Evolutionary conservation across 2,888 invertebrate species (phyloP), one percentile per base, ranked within the genome.

Genomic region (Nemotelus nigrinus): DNA sequence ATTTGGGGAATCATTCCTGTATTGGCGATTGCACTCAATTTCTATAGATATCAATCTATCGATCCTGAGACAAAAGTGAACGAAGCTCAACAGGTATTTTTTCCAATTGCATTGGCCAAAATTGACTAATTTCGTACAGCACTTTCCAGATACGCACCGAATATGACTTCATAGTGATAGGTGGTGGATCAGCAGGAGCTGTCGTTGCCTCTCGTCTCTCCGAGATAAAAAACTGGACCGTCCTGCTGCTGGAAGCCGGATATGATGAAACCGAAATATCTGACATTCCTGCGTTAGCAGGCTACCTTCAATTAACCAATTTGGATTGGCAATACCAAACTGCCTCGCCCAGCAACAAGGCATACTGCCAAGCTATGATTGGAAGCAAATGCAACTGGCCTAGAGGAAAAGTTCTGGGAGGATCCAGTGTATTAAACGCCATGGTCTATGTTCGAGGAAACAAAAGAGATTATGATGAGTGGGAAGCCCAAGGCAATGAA

Each of bases 301-400:
- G 93, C 10, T 96, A 95, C 86, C 90, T 93, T 44, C 96, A 96
- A 85, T 90, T 95, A 79, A 93, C 95, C 43, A 93, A 95, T 50
- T 90, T 96, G 85, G 96, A 97, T 88, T 97, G 97, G 97, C 93
- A 96, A 88, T 97, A 93, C 87, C 94, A 95, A 87, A 96, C 96
- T 2, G 92, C 94, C 3, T 94, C 95, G 0, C 92, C 93, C 0
- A 88, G 90, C 53, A 91, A 92, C 81, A 92, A 93, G 67, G 91
- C 92, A n/a, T 95, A 95, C 86, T 96, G 96, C 83, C 90, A 94
- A 80, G 96, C 94, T 5, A 95, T 96, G 95, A 91, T 92, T 81
- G 94, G 94, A 0, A 94, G 94, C 85, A 89, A 95, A 79, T 96
- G 96, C 86, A 95, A 95, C 87, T 96, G 96, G 96, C 96, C 96